Percentiles rank a stretch among this genome's conserved stretches.
Conservation (phyloP, 2,888 invertebrate genomes). For the Laspeyria flexula region DNA sequence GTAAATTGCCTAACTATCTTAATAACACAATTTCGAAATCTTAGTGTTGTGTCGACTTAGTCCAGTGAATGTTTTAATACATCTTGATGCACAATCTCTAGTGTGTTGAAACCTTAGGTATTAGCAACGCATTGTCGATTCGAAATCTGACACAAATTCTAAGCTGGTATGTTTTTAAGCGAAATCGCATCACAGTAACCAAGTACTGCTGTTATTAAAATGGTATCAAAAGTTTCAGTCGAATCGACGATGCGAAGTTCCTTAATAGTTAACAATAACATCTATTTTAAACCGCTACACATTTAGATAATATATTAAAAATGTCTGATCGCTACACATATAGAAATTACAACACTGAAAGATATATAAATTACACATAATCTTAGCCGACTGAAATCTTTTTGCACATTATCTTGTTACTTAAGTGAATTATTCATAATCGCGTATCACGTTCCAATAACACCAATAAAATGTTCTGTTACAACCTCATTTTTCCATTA, state of each 20-base stretch:
- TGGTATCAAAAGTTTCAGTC: background rate
- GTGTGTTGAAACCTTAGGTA: background rate
- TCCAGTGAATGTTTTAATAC: too few species aligned
- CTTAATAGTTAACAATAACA: background rate
- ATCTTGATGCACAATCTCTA: background rate
- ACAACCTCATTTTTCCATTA: constrained; percentile 45
- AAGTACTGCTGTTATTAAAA: background rate
- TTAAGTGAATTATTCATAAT: constrained; percentile 16
- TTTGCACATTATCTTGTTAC: background rate
- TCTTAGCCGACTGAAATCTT: background rate
- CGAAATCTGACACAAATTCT: background rate
- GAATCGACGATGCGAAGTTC: background rate
- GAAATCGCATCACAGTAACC: too few species aligned
- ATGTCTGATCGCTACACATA: background rate
- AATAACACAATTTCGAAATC: too few species aligned
- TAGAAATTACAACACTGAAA: background rate
- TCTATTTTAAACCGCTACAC: background rate
- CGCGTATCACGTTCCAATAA: constrained; percentile 45
- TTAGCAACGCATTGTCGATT: background rate
- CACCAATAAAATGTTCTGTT: constrained; percentile 48
- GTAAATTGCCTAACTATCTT: too few species aligned
- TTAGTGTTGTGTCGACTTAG: too few species aligned
- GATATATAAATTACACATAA: background rate
- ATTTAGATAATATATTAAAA: background rate
- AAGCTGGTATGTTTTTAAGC: too few species aligned